Conservation (phyloP, 2,797 vertebrate genomes). For the Garrulus glandarius region DNA sequence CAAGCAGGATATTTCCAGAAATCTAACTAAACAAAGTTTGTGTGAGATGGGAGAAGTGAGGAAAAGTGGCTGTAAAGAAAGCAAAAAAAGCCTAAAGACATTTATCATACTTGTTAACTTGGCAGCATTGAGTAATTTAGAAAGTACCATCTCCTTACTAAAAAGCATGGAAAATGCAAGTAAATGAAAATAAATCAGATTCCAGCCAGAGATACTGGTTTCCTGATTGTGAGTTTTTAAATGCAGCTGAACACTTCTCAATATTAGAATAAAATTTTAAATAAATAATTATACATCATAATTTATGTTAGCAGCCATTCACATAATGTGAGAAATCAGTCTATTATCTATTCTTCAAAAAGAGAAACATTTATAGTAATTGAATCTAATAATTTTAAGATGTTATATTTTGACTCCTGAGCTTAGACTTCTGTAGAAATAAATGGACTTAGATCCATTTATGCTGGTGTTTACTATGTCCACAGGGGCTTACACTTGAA, state of each 20-base stretch:
- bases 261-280: neutral
- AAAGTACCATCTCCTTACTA: neutral
- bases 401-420: neutral
- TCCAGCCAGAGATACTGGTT: neutral
- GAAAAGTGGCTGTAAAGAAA: neutral
- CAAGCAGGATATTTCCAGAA: neutral
- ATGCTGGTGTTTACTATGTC: neutral
- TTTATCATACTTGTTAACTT: neutral
- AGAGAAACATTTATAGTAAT: neutral
- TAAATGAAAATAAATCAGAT: neutral
- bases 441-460: neutral
- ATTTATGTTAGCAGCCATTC: neutral
- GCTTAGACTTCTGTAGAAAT: neutral
- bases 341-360: neutral
- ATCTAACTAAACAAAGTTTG: neutral
- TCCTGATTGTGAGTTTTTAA: neutral
- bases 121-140: neutral
- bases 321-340: neutral
- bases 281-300: neutral
- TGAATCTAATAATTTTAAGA: neutral
- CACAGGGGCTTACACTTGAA: neutral
- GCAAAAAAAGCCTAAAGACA: neutral
- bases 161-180: neutral
- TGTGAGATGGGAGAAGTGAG: neutral
- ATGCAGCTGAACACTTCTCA: neutral